Evolutionary conservation across 2,797 vertebrate species (phyloP).

Genomic region (Peromyscus melanophrys): DNA sequence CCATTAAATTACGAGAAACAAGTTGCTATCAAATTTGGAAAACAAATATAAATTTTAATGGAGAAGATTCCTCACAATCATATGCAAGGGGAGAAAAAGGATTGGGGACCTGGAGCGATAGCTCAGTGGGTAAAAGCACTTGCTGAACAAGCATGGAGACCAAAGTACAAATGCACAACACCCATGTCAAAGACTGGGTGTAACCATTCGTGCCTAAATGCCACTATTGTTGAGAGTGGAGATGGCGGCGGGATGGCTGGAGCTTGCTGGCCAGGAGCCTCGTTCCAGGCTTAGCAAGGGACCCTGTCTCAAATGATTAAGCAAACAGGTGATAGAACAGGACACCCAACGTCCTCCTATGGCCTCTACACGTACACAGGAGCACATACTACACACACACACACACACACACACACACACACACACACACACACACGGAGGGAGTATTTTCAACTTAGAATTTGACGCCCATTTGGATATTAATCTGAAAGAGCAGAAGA

Average conservation of each 20-base stretch:
- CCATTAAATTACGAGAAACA: not conserved
- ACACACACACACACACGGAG: not conserved
- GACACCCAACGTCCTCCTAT: not conserved
- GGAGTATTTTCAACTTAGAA: not conserved
- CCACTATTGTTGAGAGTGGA: not conserved
- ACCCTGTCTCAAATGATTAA: not conserved
- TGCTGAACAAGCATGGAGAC: not conserved
- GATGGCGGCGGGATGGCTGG: not conserved
- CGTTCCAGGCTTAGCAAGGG: too few relatives aligned
- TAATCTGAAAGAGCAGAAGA: not conserved
- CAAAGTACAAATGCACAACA: not conserved
- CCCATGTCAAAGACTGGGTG: too few relatives aligned
- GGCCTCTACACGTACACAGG: not conserved
- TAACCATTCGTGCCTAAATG: not conserved
- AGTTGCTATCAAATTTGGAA: not conserved
- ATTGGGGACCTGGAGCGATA: not conserved
- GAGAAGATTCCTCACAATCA: not conserved
- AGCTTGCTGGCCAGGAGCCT: not conserved
- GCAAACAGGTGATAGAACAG: not conserved
- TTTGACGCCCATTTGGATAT: not conserved
- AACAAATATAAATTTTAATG: conserved; percentile 18
- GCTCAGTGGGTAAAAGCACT: not conserved
- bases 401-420: not conserved
- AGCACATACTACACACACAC: not conserved
- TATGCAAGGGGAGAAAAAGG: not conserved